Conservation (phyloP, 1,140 invertebrate species). For the Hormaphis cornu region DNA sequence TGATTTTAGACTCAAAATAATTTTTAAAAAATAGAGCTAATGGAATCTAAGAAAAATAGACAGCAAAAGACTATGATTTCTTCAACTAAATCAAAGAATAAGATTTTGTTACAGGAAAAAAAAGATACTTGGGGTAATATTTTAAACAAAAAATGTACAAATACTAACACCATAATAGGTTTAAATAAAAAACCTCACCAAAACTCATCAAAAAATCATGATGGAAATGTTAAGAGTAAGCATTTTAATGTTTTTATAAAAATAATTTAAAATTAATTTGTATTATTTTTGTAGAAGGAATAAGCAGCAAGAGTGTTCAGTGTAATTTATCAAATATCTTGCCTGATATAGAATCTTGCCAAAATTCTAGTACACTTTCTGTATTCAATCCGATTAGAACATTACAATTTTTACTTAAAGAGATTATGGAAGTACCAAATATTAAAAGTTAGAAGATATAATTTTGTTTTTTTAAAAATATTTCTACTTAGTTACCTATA, state of each 20-base stretch:
- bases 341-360: neutral
- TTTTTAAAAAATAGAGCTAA: neutral
- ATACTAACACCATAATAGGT: neutral
- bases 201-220: neutral
- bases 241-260: neutral
- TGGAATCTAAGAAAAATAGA: slow-evolving; percentile 4
- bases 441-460: slow-evolving; percentile 5
- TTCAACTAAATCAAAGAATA: neutral
- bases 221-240: neutral
- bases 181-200: neutral
- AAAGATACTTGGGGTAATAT: slow-evolving; percentile 15
- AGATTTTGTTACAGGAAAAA: neutral
- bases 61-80: slow-evolving; percentile 1
- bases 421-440: neutral
- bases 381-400: slow-evolving; percentile 19
- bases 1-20: neutral
- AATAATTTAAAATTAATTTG: slow-evolving; percentile 4
- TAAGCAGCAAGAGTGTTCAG: neutral
- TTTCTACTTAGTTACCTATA: neutral
- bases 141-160: neutral
- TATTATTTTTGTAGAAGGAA: neutral
- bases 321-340: neutral
- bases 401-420: slow-evolving; percentile 25
- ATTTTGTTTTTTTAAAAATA: neutral
- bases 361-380: neutral